These are phyloP conservation scores for Lutraria rhynchaena DNA, from an alignment of 1,140 invertebrate species.

Conservation along the genomic window DNA sequence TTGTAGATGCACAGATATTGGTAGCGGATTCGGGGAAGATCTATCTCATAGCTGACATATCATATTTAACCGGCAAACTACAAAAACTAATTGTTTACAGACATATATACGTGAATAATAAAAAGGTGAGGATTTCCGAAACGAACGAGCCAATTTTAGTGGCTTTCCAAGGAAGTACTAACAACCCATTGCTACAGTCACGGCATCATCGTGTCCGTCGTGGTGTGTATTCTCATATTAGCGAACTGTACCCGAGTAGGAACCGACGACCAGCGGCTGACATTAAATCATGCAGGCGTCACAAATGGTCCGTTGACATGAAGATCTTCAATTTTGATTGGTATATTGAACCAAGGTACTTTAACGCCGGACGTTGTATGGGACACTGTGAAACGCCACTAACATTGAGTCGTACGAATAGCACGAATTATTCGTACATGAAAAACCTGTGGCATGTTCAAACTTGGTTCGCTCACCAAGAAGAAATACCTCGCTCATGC, in stretches of 20 bases:
- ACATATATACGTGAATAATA: neutral
- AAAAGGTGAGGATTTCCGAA: neutral
- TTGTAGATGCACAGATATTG: neutral
- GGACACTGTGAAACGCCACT: neutral
- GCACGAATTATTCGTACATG: slow-evolving; percentile 21
- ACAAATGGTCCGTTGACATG: neutral
- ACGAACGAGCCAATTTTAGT: neutral
- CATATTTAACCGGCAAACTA: neutral
- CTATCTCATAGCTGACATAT: slow-evolving; percentile 21
- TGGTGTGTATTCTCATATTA: neutral
- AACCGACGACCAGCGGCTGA: neutral
- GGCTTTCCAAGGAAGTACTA: neutral
- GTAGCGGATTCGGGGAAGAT: neutral
- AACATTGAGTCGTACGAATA: neutral
- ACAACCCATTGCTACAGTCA: neutral
- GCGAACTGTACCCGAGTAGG: neutral
- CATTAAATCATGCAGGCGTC: neutral
- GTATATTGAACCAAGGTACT: neutral
- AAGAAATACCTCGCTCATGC: neutral
- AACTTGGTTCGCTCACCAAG: neutral
- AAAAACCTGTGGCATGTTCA: slow-evolving; percentile 13
- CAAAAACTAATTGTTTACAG: neutral
- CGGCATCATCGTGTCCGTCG: neutral
- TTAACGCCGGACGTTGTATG: neutral
- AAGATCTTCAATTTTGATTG: neutral